phyloP scores from a whole-genome alignment of 1,140 invertebrate species.

The Drosophila rhopaloa region DNA sequence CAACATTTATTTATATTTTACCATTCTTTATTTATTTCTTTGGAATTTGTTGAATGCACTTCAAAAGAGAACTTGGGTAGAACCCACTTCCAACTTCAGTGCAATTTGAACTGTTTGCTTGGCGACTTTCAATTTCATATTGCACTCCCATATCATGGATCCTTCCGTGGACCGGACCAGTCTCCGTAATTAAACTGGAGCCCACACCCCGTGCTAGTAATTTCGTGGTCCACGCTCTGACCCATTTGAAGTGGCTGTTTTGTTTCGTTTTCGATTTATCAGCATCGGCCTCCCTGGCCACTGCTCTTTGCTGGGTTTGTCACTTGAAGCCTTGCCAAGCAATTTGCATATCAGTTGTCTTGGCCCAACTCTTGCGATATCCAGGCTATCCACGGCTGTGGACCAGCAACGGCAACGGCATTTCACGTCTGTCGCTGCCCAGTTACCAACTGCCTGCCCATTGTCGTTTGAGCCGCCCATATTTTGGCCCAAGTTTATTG shows the following conservation, averaged over 20 bases:
- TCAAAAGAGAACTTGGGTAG: not conserved
- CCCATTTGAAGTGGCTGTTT: constrained; percentile 51
- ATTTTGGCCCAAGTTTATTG: constrained; percentile 73
- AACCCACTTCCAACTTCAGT: not conserved
- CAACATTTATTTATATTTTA: too few species aligned
- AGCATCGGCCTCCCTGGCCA: not conserved
- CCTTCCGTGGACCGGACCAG: constrained; percentile 1
- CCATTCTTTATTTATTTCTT: too few species aligned
- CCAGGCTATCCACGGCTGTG: constrained; percentile 4
- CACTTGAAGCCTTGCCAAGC: constrained; percentile 63
- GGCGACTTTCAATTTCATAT: constrained; percentile 46
- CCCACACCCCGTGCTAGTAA: constrained; percentile 28
- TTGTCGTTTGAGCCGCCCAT: constrained; percentile 67
- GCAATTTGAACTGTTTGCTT: not conserved
- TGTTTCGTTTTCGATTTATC: constrained; percentile 38
- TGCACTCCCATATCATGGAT: constrained; percentile 13
- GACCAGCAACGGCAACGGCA: constrained; percentile 5
- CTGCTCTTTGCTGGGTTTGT: constrained; percentile 38
- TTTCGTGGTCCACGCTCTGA: constrained; percentile 50
- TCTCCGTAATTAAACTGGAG: constrained; percentile 58
- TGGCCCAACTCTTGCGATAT: constrained; percentile 61
- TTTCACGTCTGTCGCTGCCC: constrained; percentile 42
- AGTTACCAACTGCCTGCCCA: constrained; percentile 60
- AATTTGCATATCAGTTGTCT: constrained; percentile 76
- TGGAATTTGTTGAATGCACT: too few species aligned